Evolutionary conservation across 2,113 vertebrate species (phyloP), one percentile per base, ranked within the genome.

Genomic region (Melanerpes formicivorus): DNA sequence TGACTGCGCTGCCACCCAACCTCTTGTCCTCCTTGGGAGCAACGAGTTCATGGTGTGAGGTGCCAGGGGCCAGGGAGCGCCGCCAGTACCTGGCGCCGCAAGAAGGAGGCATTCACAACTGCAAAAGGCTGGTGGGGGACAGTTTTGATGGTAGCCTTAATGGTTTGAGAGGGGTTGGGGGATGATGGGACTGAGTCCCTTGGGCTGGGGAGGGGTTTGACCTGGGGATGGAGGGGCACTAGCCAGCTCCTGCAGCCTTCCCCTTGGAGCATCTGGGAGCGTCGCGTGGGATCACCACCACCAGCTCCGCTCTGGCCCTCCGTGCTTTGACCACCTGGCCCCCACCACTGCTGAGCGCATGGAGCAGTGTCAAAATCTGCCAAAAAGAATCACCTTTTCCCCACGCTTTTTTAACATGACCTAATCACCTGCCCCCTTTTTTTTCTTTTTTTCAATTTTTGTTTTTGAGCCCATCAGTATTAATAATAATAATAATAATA

Each of bases 31-130:
- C 80, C 98, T 98, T 79, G 99, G 98, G 92, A 99, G 95, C 92
- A 99, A 99, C 9, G 99, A 99, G 96, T 99, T 99, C 97, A 99
- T 99, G 99, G 99, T 99, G 91, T 99, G 98, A 99, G 95, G 42
- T 19, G 25, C 18, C 86, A 32, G 76, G 15, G 27, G 26, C 55
- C 27, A 7, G 23, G 23, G 26, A 26, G 54, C 14, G 14, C 42
- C 3, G 11, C 27, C 15, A 26, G 6, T 4, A 6, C 88, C 64
- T 10, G 6, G 27, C 14, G 69, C 65, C 0, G 1, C 70, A 70
- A 11, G 65, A 29, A 42, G 77, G 64, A 54, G 19, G 72, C 64
- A 46, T 88, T 75, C 32, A 66, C 81, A 6, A 76, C 75, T 56
- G 4, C n/a, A 40, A 42, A 76, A 62, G 79, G 58, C 73, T 59